phyloP scores from a whole-genome alignment of 2,113 vertebrate species.

The Clarias gariepinus region DNA sequence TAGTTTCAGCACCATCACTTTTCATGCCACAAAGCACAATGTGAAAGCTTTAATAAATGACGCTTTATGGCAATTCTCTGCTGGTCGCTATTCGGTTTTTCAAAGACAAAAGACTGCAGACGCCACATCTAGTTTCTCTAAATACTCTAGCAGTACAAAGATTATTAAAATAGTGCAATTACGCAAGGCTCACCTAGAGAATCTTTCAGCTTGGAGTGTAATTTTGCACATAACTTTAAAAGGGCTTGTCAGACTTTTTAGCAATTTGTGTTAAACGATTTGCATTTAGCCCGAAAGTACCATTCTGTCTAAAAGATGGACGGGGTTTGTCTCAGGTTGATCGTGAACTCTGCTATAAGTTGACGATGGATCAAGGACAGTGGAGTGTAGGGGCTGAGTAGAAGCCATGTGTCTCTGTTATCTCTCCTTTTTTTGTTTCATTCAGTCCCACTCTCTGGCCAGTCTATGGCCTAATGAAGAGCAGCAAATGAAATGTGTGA shows the following conservation, averaged over 20 bases:
- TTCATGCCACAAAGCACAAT: not conserved
- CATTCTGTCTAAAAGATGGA: not conserved
- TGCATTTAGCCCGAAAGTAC: not conserved
- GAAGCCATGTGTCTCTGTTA: slow-evolving; percentile 23
- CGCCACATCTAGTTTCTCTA: not conserved
- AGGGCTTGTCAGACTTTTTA: not conserved
- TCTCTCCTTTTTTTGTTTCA: slow-evolving; percentile 53
- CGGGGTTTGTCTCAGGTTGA: not conserved
- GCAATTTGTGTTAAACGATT: not conserved
- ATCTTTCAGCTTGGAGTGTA: not conserved
- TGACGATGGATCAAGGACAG: slow-evolving; percentile 21
- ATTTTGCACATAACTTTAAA: not conserved
- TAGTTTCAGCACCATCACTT: slow-evolving; percentile 18
- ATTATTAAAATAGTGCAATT: not conserved
- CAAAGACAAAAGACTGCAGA: not conserved
- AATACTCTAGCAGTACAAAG: not conserved
- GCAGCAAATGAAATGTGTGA: slow-evolving; percentile 94
- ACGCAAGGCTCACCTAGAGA: too few relatives aligned
- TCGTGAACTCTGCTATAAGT: not conserved
- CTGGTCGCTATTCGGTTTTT: not conserved
- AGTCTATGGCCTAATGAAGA: slow-evolving; percentile 91
- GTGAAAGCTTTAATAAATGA: not conserved
- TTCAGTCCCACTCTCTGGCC: slow-evolving; percentile 30
- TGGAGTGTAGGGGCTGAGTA: slow-evolving; percentile 8
- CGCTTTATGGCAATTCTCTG: not conserved